phyloP scores from a whole-genome alignment of 1,140 invertebrate genomes.

The Thereuonema tuberculata region DNA sequence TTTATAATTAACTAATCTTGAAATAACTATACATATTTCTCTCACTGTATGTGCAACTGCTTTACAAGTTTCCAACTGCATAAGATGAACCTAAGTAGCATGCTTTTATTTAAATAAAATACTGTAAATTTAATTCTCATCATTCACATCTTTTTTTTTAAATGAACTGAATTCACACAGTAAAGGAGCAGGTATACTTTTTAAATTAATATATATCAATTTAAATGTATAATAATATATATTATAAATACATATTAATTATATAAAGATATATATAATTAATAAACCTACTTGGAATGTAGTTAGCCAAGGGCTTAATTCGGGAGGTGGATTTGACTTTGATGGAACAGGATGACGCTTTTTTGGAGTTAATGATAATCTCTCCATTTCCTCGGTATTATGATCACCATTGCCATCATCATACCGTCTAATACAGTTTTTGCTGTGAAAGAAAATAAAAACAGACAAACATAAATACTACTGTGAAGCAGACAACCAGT shows the following conservation, averaged over 20 bases:
- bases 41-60: too few species aligned
- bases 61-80: too few species aligned
- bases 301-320: slow-evolving; percentile 56
- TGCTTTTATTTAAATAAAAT: too few species aligned
- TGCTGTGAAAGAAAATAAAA: not conserved
- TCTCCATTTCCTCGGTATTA: slow-evolving; percentile 3
- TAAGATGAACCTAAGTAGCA: too few species aligned
- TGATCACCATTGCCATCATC: slow-evolving; percentile 1
- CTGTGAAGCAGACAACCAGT: too few species aligned
- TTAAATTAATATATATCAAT: not conserved
- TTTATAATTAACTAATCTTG: too few species aligned
- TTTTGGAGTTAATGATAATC: slow-evolving; percentile 3
- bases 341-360: slow-evolving; percentile 43
- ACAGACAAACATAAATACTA: not conserved
- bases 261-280: too few species aligned
- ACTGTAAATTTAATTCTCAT: too few species aligned
- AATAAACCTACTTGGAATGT: slow-evolving; percentile 57
- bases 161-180: too few species aligned
- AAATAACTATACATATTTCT: too few species aligned
- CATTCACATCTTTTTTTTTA: too few species aligned
- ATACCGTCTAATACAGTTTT: not conserved
- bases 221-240: not conserved
- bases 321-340: slow-evolving; percentile 62
- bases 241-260: slow-evolving; percentile 12
- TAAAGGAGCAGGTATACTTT: too few species aligned